A percentile compares a stretch with the other conserved stretches of the same genome.
These are phyloP conservation scores for Trichomycterus rosablanca DNA, from an alignment of 2,113 vertebrate genomes.

Conservation along the genomic window DNA sequence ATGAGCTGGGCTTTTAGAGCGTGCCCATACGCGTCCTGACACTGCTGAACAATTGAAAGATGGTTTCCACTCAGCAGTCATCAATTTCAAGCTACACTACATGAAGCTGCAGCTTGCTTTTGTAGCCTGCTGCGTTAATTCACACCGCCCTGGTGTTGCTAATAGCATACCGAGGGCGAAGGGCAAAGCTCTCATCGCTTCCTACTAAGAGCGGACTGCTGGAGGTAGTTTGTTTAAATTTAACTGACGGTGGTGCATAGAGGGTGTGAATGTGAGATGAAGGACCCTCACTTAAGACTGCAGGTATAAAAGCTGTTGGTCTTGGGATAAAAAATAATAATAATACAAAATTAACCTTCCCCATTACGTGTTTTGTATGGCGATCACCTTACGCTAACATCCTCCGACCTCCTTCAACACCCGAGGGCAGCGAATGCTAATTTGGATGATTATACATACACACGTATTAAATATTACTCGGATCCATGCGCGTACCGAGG, in stretches of 20 bases:
- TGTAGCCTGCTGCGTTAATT: constrained; percentile 8
- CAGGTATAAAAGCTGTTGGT: constrained; percentile 21
- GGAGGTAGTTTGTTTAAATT: not conserved
- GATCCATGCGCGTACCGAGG: constrained; percentile 73
- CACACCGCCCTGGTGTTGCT: not conserved
- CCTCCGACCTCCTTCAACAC: constrained; percentile 73
- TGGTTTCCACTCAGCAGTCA: constrained; percentile 9
- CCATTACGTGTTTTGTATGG: constrained; percentile 82
- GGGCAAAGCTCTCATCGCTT: not conserved
- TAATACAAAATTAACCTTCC: constrained; percentile 78
- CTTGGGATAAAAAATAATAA: constrained; percentile 17
- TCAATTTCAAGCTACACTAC: constrained; percentile 31
- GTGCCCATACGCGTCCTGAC: constrained; percentile 27
- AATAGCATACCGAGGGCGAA: not conserved
- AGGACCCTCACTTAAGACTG: not conserved
- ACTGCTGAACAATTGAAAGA: constrained; percentile 23
- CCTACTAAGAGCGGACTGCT: not conserved
- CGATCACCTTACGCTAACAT: constrained; percentile 85
- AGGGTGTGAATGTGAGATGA: not conserved
- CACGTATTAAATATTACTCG: constrained; percentile 99
- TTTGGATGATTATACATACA: constrained; percentile 91
- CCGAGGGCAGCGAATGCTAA: constrained; percentile 92
- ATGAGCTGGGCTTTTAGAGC: constrained; percentile 23
- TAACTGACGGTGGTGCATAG: not conserved
- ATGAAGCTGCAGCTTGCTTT: constrained; percentile 2